A percentile compares a stretch with the other conserved stretches of the same genome.
phyloP scores from a whole-genome alignment of 2,888 invertebrate species.

The Amphimallon solstitiale region DNA sequence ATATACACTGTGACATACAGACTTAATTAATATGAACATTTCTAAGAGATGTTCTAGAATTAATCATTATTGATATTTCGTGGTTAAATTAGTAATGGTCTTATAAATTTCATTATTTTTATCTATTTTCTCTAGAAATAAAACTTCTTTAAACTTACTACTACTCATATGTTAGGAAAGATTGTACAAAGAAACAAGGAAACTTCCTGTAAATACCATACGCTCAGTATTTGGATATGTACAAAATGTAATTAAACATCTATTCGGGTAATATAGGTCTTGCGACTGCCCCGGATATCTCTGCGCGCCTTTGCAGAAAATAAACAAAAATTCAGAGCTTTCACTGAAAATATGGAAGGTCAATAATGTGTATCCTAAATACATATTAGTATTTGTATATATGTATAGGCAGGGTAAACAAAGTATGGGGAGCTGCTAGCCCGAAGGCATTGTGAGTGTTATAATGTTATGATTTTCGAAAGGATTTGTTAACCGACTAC shows the following conservation, averaged over 20 bases:
- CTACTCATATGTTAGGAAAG: too few relatives aligned
- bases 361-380: conserved; percentile 7
- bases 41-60: too few relatives aligned
- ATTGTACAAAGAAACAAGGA: too few relatives aligned
- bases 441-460: background rate
- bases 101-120: too few relatives aligned
- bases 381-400: conserved; percentile 5
- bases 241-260: conserved; percentile 20
- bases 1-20: too few relatives aligned
- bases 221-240: background rate
- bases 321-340: conserved; percentile 6
- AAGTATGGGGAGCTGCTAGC: background rate
- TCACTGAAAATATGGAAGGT: conserved; percentile 4
- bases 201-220: too few relatives aligned
- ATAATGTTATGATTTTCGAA: background rate
- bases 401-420: background rate
- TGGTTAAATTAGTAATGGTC: too few relatives aligned
- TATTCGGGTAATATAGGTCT: background rate
- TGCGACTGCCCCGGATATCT: background rate
- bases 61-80: too few relatives aligned
- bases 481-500: too few relatives aligned
- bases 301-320: background rate
- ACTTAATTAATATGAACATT: too few relatives aligned
- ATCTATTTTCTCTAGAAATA: too few relatives aligned
- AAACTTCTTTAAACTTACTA: too few relatives aligned